phyloP scores from a whole-genome alignment of 2,113 vertebrate species.

The Apteryx mantelli region DNA sequence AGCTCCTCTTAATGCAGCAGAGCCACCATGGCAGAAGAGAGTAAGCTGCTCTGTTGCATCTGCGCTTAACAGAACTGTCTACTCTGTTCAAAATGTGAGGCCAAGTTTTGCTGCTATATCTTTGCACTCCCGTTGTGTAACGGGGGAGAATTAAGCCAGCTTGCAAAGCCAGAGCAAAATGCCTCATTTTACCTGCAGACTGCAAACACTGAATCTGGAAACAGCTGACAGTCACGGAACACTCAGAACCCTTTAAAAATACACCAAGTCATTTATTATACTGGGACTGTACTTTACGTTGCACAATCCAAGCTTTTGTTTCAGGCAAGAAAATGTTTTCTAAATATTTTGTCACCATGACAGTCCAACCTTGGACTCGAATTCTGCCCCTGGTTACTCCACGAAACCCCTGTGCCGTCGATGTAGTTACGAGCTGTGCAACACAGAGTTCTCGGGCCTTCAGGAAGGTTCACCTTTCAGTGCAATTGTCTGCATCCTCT shows the following conservation, averaged over 20 bases:
- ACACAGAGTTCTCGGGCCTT: rapidly evolving
- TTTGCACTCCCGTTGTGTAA: background rate
- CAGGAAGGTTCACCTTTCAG: background rate
- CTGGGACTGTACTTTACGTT: slow-evolving; percentile 18
- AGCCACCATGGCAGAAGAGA: background rate
- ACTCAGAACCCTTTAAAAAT: slow-evolving; percentile 43
- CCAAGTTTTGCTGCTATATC: background rate
- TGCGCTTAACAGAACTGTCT: background rate
- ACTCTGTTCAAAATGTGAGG: background rate
- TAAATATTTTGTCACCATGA: slow-evolving; percentile 75
- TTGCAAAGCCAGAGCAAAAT: background rate
- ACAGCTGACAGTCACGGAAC: background rate
- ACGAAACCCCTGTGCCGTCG: slow-evolving; percentile 16
- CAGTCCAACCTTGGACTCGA: slow-evolving; percentile 43
- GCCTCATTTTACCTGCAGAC: slow-evolving; percentile 29
- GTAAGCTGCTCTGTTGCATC: background rate
- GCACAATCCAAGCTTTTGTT: slow-evolving; percentile 69
- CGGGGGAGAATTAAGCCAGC: background rate
- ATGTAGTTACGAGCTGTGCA: rapidly evolving
- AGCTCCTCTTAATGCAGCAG: background rate
- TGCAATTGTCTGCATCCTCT: rapidly evolving
- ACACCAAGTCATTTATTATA: slow-evolving; percentile 33
- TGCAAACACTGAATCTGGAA: background rate
- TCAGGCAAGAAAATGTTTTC: slow-evolving; percentile 66
- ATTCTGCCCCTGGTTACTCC: slow-evolving; percentile 36